Conservation (phyloP, 2,888 invertebrate genomes). For the Anoncus sp. region DNA sequence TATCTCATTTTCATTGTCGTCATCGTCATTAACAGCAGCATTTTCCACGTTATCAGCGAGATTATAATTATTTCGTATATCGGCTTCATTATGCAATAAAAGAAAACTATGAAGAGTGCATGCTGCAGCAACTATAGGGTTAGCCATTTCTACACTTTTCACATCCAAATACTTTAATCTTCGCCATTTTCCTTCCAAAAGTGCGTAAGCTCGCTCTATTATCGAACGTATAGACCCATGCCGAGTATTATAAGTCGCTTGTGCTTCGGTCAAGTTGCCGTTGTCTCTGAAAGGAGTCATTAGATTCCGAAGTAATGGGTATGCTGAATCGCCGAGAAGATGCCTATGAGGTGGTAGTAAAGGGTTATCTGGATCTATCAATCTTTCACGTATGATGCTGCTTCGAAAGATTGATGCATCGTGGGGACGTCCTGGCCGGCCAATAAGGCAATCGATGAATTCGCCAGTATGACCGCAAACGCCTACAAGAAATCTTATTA, state of each 20-base stretch:
- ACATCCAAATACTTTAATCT: conserved; percentile 13
- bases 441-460: conserved; percentile 27
- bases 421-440: conserved; percentile 5
- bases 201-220: conserved; percentile 22
- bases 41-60: no score
- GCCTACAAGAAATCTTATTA: no score
- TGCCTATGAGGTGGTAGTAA: conserved; percentile 8
- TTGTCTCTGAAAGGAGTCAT: conserved; percentile 23
- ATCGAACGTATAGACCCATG: conserved; percentile 7
- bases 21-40: no score
- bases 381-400: background rate
- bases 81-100: background rate
- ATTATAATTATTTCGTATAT: background rate
- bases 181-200: conserved; percentile 6
- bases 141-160: background rate
- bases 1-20: no score
- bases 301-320: conserved; percentile 5
- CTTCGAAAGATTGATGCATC: conserved; percentile 21
- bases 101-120: conserved; percentile 17
- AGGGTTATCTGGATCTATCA: conserved; percentile 9
- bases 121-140: conserved; percentile 11
- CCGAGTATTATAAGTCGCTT: conserved; percentile 8
- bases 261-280: conserved; percentile 4
- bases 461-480: background rate
- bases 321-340: conserved; percentile 23